phyloP scores from a whole-genome alignment of 1,140 invertebrate genomes.

The Aricia agestis region DNA sequence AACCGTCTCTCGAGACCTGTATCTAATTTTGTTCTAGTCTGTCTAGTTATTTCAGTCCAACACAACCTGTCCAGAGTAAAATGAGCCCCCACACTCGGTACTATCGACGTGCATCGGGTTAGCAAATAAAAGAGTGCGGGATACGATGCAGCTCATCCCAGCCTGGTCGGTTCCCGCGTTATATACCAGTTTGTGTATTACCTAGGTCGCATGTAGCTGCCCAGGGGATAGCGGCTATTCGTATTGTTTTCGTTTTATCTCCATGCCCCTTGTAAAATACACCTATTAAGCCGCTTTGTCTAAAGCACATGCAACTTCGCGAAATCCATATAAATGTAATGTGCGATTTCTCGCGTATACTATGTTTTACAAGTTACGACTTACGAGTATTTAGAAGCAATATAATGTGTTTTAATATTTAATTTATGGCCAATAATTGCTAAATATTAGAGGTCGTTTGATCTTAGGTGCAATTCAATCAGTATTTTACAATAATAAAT shows the following conservation, averaged over 20 bases:
- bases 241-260: slow-evolving; percentile 58
- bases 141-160: slow-evolving; percentile 41
- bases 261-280: slow-evolving; percentile 39
- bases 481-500: no score
- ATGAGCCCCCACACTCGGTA: slow-evolving; percentile 28
- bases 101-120: slow-evolving; percentile 2
- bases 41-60: slow-evolving; percentile 65
- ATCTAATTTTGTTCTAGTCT: slow-evolving; percentile 67
- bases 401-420: not conserved
- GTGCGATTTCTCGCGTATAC: slow-evolving; percentile 7
- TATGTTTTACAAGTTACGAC: slow-evolving; percentile 9
- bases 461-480: not conserved
- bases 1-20: slow-evolving; percentile 46
- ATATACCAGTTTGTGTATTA: slow-evolving; percentile 35
- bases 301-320: slow-evolving; percentile 32
- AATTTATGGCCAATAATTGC: not conserved
- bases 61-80: slow-evolving; percentile 38
- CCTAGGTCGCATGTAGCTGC: slow-evolving; percentile 63
- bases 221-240: slow-evolving; percentile 63
- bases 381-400: not conserved
- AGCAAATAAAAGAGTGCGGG: slow-evolving; percentile 26
- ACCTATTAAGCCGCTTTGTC: slow-evolving; percentile 37
- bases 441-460: not conserved
- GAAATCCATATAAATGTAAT: slow-evolving; percentile 5
- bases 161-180: slow-evolving; percentile 33